These are phyloP conservation scores for Bombus superbus DNA, from an alignment of 1,140 invertebrate species.

Conservation along the genomic window DNA sequence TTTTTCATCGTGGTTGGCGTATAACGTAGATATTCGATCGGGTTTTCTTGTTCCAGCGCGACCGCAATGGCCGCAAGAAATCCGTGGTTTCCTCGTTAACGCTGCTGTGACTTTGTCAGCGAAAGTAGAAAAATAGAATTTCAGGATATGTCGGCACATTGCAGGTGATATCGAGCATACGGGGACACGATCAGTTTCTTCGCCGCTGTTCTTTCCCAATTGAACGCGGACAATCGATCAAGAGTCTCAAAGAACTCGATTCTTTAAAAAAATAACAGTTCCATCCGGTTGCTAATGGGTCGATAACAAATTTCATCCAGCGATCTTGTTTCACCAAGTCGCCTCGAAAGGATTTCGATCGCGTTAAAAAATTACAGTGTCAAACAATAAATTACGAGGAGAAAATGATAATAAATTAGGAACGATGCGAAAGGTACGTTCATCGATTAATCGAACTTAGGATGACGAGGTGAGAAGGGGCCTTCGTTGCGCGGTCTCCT, in stretches of 20 bases:
- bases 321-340: not conserved
- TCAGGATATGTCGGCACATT: constrained; percentile 72
- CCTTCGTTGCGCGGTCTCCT: constrained; percentile 64
- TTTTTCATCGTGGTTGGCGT: constrained; percentile 24
- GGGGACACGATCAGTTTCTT: not conserved
- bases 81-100: not conserved
- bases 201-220: not conserved
- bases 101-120: constrained; percentile 35
- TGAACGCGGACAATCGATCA: not conserved
- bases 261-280: not conserved
- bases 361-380: not conserved
- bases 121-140: constrained; percentile 78
- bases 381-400: not conserved
- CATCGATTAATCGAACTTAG: constrained; percentile 18
- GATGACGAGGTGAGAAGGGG: constrained; percentile 69
- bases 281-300: not conserved
- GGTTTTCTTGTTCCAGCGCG: not conserved
- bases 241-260: not conserved
- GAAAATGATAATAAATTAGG: constrained; percentile 7
- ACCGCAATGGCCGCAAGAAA: not conserved
- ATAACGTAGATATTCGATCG: constrained; percentile 7
- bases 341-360: no score
- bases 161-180: constrained; percentile 49
- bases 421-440: not conserved
- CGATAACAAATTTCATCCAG: not conserved